Evolutionary conservation across 2,888 invertebrate species (phyloP).

Genomic region (Watsonalla binaria): DNA sequence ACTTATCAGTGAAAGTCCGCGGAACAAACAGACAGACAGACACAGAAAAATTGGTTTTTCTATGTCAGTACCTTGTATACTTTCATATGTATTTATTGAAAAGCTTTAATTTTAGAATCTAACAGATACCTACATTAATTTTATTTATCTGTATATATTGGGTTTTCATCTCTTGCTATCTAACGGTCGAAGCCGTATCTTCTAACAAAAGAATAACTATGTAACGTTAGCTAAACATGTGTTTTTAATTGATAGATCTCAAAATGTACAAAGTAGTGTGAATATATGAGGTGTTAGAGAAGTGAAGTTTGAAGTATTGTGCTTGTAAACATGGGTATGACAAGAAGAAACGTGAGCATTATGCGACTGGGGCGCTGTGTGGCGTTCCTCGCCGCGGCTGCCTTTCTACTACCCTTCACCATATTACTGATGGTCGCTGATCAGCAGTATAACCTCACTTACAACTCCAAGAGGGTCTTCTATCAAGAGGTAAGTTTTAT

Average conservation of each 20-base stretch:
- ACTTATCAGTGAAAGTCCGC: no score
- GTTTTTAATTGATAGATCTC: not conserved
- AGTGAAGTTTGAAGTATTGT: conserved; percentile 1
- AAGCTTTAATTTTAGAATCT: no score
- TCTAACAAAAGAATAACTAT: no score
- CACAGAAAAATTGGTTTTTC: no score
- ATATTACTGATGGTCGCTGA: conserved; percentile 80
- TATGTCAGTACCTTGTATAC: no score
- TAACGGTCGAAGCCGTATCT: no score
- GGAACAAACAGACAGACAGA: no score
- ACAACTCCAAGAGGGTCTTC: conserved; percentile 68
- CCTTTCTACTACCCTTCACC: conserved; percentile 78
- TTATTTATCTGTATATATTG: no score
- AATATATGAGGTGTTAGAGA: conserved; percentile 18
- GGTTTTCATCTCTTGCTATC: no score
- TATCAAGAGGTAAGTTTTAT: conserved; percentile 72
- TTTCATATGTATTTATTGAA: no score
- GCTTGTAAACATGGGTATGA: conserved; percentile 34
- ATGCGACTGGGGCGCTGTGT: conserved; percentile 77
- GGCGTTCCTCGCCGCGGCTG: conserved; percentile 79
- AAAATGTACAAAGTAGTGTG: not conserved
- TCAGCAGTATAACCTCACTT: conserved; percentile 79
- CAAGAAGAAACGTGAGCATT: conserved; percentile 66
- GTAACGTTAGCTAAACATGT: no score
- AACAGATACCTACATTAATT: no score